Conservation (phyloP, 2,113 vertebrate species). For the Alectura lathami region DNA sequence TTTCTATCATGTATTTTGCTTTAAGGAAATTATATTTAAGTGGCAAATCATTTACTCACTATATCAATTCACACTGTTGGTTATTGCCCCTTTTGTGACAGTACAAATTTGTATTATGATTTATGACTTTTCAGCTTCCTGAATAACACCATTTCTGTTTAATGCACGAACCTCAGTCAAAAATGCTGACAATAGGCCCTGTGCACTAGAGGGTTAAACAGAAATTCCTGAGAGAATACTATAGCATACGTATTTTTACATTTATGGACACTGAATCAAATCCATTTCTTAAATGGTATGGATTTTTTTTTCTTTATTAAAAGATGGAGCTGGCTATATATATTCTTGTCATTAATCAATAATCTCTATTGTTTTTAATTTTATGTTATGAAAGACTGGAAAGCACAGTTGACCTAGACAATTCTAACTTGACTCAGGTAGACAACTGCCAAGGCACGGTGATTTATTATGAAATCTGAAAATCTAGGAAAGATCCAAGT, state of each 20-base stretch:
- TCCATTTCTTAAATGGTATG: constrained; percentile 29
- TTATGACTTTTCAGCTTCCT: constrained; percentile 7
- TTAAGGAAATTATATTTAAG: constrained; percentile 20
- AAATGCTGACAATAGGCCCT: background rate
- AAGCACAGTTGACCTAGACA: background rate
- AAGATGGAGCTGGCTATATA: background rate
- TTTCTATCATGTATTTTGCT: background rate
- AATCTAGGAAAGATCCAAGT: background rate
- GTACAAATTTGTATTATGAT: background rate
- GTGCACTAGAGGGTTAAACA: background rate
- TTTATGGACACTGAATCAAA: background rate
- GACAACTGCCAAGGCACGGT: background rate
- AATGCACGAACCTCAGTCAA: background rate
- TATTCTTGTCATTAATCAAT: constrained; percentile 62
- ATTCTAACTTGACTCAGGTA: constrained; percentile 26
- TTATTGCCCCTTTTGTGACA: constrained; percentile 31
- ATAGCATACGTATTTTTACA: background rate
- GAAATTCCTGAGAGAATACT: background rate
- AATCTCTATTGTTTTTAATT: constrained; percentile 55
- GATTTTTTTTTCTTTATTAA: constrained; percentile 36
- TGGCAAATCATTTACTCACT: background rate
- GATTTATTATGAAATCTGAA: constrained; percentile 10
- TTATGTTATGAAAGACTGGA: constrained; percentile 28
- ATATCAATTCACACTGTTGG: background rate
- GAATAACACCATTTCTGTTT: constrained; percentile 11